These are phyloP conservation scores for Dromiciops gliroides DNA, from an alignment of 2,113 vertebrate species.

Conservation along the genomic window DNA sequence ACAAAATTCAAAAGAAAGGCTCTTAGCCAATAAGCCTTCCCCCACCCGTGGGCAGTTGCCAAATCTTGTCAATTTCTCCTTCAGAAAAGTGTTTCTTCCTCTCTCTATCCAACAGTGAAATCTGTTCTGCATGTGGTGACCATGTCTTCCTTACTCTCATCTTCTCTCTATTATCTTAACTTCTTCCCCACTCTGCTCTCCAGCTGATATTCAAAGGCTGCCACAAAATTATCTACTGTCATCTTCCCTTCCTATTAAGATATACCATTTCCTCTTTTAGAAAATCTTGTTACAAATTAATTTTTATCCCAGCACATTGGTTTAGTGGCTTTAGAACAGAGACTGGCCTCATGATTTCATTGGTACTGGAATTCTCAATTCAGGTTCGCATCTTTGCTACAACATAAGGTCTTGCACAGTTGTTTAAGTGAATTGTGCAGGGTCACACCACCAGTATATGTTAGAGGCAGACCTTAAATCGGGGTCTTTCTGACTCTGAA, in stretches of 20 bases:
- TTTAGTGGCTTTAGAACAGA: not conserved
- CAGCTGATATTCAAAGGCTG: not conserved
- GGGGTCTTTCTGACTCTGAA: not conserved
- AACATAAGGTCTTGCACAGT: not conserved
- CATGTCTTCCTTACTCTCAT: not conserved
- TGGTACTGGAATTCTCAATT: not conserved
- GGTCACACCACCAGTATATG: not conserved
- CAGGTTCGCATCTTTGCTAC: not conserved
- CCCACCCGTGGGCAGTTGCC: not conserved
- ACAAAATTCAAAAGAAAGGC: not conserved
- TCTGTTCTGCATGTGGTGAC: accelerated
- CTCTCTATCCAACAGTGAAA: not conserved
- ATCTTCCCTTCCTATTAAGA: not conserved
- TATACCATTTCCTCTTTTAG: not conserved
- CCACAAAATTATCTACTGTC: not conserved
- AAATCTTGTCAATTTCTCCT: too few species aligned
- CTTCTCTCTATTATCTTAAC: not conserved
- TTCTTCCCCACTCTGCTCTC: not conserved
- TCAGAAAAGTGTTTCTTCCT: not conserved
- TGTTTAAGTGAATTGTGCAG: not conserved
- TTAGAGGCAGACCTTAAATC: not conserved
- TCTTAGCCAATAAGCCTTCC: not conserved
- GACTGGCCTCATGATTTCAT: not conserved
- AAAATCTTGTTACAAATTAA: not conserved
- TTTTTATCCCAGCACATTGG: not conserved